Evolutionary conservation across 2,113 vertebrate species (phyloP), one percentile per base, ranked within the genome.

Genomic region (Serinus canaria): DNA sequence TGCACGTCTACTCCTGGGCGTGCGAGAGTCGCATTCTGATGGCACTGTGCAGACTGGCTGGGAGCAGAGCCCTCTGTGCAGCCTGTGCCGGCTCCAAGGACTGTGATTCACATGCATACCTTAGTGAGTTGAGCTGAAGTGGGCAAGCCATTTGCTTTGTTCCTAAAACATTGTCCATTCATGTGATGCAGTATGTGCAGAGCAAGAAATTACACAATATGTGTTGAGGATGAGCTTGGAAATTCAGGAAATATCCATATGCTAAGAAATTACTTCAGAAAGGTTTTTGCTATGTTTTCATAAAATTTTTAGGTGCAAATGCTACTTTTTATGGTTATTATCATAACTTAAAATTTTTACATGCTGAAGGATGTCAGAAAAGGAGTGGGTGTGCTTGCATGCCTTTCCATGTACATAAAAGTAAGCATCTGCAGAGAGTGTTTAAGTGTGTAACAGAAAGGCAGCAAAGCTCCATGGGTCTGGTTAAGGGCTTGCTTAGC

Each of bases 401-500:
- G 21, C 33, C 4, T 77, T 70, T 77, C 68, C 22, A 24, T n/a
- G 10, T 53, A 17, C 17, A 14, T 68, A n/a, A 82, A 94, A 92
- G 63, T 25, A 64, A 83, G 19, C n/a, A 28, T 68, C 37, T 53
- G 33, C 62, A 56, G 47, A 41, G 62, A 50, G 15, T 15, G 15
- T 83, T 73, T 46, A 64, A 47, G 35, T 41, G 13, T 47, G 6
- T 79, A 77, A 72, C 77, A 85, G 69, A 83, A 86, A 35, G 19
- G 60, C 90, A 93, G 83, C 25, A 79, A 63, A 89, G 88, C 90
- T 93, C 44, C 76, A 77, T 91, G 50, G 70, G 73, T 94, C 75
- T 77, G 52, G 69, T 85, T 63, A 39, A 78, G 88, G 92, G 83
- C 93, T 91, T 98, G 98, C 98, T 98, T 98, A 97, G 97, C 80